Conservation (phyloP, 2,113 vertebrate species). For the Trichomycterus rosablanca region DNA sequence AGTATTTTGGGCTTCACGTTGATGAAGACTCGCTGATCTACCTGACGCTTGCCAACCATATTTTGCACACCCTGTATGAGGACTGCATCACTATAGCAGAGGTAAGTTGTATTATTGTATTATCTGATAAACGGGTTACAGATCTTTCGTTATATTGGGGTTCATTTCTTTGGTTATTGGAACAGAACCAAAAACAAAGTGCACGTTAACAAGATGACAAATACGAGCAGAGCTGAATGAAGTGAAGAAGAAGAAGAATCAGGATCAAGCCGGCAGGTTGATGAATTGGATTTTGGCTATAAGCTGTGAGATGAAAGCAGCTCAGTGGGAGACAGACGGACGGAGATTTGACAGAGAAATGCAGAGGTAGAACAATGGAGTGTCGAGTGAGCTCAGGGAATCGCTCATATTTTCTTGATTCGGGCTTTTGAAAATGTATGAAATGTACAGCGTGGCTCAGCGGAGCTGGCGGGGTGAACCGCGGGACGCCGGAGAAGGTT, state of each 20-base stretch:
- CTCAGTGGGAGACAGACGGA: background rate
- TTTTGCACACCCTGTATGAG: conserved; percentile 81
- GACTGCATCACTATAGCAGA: conserved; percentile 92
- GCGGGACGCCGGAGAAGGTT: no score
- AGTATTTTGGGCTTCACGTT: conserved; percentile 97
- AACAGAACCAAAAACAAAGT: background rate
- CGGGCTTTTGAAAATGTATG: no score
- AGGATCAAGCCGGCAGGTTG: background rate
- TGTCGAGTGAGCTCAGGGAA: no score
- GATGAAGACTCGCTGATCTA: conserved; percentile 93
- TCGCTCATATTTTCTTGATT: background rate
- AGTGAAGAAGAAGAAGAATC: background rate
- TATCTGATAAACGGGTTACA: background rate
- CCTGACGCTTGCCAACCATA: conserved; percentile 90
- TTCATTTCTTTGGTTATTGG: no score
- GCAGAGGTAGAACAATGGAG: no score
- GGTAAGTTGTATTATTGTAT: conserved; percentile 68
- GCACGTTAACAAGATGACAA: background rate
- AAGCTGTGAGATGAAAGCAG: background rate
- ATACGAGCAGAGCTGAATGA: background rate
- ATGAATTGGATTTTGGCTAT: conserved; percentile 1
- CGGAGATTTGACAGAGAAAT: no score
- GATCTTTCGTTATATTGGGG: no score
- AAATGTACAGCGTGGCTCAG: no score
- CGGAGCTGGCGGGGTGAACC: no score